Base-by-base conservation (phyloP, 2,113 vertebrate species). In the Heteronetta atricapilla region DNA sequence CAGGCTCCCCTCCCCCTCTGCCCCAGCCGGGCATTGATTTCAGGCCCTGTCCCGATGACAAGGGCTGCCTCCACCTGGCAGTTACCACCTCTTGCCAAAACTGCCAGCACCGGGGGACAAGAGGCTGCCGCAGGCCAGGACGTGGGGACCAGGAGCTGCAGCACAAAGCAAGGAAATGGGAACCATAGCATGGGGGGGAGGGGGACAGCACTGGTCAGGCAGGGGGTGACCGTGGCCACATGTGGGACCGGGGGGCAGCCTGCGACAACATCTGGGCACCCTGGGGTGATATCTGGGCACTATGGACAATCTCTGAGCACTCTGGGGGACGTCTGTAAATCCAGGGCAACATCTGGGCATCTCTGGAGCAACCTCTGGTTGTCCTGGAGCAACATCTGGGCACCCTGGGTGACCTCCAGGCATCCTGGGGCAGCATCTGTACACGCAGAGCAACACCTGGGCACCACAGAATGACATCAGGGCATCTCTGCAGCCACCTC, bases 41-140 rank as follows among this genome's bases (percentile, higher is more conserved):
- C 40, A 13, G 31, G 33, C 70, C 62, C 2, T 1, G 18, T 33
- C 7, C 10, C 15, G 38, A 28, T 0, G 0, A 15, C 44, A 34
- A 10, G 29, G 14, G 20, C n/a, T 6, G 20, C 29, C 34, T 50
- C 25, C 31, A 15, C 23, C 76, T 3, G 7, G 6, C 11, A 8
- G 12, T 8, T 6, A 11, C 0, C 2, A 36, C 13, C 67, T 25
- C 34, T 64, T n/a, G 59, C 55, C n/a, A 44, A 88, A 68, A 31
- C 6, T 31, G 46, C 17, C 28, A 3, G 0, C 31, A 48, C 46
- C 1, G 46, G 46, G 44, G 4, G 28, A 10, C 55, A 2, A 17
- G 56, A 79, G 33, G 25, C 6, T 31, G 5, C 4, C 2, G 26
- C 53, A 17, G 48, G 25, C 46, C 20, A 2, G 46, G 10, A 48